Evolutionary conservation across 2,797 vertebrate species (phyloP).

Genomic region (Sebastes hubbsi): DNA sequence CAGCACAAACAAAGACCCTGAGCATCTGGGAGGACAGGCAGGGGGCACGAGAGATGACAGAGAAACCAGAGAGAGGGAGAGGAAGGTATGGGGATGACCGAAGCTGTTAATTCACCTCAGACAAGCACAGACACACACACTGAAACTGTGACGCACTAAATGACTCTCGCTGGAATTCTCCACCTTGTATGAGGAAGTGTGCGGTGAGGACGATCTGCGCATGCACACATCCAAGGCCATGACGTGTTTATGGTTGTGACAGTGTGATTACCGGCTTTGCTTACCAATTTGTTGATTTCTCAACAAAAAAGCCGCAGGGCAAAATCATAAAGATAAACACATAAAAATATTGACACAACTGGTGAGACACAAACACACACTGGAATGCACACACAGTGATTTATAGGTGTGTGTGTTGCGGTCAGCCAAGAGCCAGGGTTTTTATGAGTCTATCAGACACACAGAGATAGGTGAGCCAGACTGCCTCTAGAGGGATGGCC

Average conservation of each 20-base stretch:
- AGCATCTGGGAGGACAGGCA: constrained; percentile 12
- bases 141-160: constrained; percentile 78
- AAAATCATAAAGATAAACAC: background rate
- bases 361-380: background rate
- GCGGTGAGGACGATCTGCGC: constrained; percentile 15
- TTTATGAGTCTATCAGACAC: constrained; percentile 22
- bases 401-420: background rate
- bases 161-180: constrained; percentile 31
- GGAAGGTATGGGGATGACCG: constrained; percentile 23
- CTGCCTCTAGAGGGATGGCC: constrained; percentile 19
- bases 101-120: constrained; percentile 53
- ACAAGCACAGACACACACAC: constrained; percentile 77
- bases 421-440: constrained; percentile 31
- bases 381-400: constrained; percentile 23
- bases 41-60: background rate
- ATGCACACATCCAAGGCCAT: constrained; percentile 6
- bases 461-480: constrained; percentile 18
- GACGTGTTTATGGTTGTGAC: constrained; percentile 8
- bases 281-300: constrained; percentile 12
- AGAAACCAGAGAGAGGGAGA: constrained; percentile 9
- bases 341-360: background rate
- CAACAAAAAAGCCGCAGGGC: background rate
- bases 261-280: background rate
- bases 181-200: constrained; percentile 7
- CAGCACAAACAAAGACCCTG: constrained; percentile 45